Evolutionary conservation across 1,140 invertebrate genomes (phyloP).

Genomic region (Drosophila parabipectinata): DNA sequence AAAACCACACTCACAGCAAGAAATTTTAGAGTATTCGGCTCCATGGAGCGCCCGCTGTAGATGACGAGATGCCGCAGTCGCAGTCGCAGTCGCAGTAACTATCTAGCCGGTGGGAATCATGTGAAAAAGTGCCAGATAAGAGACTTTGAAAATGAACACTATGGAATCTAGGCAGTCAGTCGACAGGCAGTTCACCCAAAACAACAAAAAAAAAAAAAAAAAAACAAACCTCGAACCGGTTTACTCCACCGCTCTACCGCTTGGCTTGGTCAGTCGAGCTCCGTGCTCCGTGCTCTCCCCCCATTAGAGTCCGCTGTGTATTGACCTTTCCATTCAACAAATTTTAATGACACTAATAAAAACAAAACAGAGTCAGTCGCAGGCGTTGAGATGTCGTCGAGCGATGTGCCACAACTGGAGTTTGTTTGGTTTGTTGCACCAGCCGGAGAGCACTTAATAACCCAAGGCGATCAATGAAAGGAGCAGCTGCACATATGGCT

Average conservation of each 20-base stretch:
- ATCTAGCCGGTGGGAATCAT: background rate
- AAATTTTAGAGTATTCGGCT: constrained; percentile 61
- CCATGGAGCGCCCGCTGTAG: constrained; percentile 35
- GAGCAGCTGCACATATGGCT: constrained; percentile 3
- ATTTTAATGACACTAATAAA: constrained; percentile 74
- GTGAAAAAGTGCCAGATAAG: constrained; percentile 29
- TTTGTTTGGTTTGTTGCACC: background rate
- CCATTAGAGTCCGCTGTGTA: constrained; percentile 30
- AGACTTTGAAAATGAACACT: constrained; percentile 46
- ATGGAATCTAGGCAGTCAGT: constrained; percentile 26
- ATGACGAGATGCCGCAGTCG: constrained; percentile 33
- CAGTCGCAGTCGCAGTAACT: constrained; percentile 7
- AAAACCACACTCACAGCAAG: constrained; percentile 30
- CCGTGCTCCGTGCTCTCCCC: background rate
- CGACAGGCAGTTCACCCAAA: constrained; percentile 22
- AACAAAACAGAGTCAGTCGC: constrained; percentile 36
- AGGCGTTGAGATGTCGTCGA: no score
- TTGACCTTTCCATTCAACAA: constrained; percentile 68
- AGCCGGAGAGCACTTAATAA: background rate
- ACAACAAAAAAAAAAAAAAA: constrained; percentile 10
- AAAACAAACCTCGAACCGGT: constrained; percentile 49
- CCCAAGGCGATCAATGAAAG: constrained; percentile 3
- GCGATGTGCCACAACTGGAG: background rate
- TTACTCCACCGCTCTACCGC: constrained; percentile 28
- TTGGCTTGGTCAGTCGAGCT: constrained; percentile 4